These are phyloP conservation scores for Malurus elegans DNA, from an alignment of 2,113 vertebrate species.

Conservation along the genomic window DNA sequence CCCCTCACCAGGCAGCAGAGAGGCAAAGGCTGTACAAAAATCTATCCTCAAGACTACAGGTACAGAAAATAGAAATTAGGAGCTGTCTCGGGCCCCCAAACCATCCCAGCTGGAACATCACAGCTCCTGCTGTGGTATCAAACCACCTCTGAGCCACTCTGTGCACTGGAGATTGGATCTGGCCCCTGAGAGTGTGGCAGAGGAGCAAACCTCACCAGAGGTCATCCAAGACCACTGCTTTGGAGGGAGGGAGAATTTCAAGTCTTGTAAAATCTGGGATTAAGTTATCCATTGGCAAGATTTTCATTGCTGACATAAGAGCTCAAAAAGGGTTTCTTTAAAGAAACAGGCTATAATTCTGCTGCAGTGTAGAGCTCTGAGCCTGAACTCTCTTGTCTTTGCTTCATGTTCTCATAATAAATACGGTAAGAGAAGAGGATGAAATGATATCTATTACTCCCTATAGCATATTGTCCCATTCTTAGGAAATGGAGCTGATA, in stretches of 20 bases:
- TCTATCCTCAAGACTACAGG: neutral
- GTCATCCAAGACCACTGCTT: neutral
- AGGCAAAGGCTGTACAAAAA: neutral
- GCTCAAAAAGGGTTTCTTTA: neutral
- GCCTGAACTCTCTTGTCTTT: neutral
- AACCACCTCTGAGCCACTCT: neutral
- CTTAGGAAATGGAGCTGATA: neutral
- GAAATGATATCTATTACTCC: neutral
- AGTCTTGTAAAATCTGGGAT: neutral
- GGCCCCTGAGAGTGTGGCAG: neutral
- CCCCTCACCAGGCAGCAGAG: neutral
- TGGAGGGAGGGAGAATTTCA: neutral
- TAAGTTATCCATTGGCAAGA: neutral
- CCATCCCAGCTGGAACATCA: neutral
- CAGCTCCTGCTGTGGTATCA: neutral
- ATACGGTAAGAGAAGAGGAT: neutral
- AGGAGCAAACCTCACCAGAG: neutral
- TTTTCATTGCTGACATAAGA: neutral
- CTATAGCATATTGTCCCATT: slow-evolving; percentile 11
- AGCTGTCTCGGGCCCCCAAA: neutral
- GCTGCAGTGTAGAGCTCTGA: neutral
- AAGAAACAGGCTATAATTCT: neutral
- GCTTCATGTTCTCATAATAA: neutral
- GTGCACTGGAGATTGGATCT: neutral
- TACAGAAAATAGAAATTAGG: neutral